Evolutionary conservation across 1,140 invertebrate species (phyloP).

Genomic region (Holotrichia oblita): DNA sequence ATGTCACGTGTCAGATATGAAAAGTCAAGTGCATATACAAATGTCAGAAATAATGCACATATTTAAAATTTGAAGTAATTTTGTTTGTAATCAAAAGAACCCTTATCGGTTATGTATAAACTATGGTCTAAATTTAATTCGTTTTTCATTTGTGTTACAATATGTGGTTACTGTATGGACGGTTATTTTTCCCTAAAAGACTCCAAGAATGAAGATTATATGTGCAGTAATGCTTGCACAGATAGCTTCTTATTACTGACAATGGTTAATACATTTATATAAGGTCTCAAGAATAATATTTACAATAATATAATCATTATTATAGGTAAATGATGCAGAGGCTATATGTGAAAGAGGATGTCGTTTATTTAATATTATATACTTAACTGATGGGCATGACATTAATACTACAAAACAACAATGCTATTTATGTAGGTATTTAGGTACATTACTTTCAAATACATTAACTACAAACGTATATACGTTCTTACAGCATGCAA

Average conservation of each 20-base stretch:
- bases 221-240: constrained; percentile 35
- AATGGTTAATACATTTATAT: constrained; percentile 18
- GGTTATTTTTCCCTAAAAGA: not conserved
- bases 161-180: not conserved
- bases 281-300: not conserved
- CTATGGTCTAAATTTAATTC: not conserved
- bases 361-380: constrained; percentile 51
- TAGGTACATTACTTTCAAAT: not conserved
- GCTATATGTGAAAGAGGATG: constrained; percentile 52
- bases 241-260: constrained; percentile 38
- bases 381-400: constrained; percentile 47
- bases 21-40: too few species aligned
- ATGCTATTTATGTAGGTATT: constrained; percentile 50
- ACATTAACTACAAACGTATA: constrained; percentile 4
- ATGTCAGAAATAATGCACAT: too few species aligned
- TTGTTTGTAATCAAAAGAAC: not conserved
- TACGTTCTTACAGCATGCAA: not conserved
- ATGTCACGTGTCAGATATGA: too few species aligned
- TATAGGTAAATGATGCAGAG: constrained; percentile 49
- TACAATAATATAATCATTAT: constrained; percentile 11
- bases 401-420: constrained; percentile 48
- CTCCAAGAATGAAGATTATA: not conserved
- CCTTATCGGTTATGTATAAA: not conserved
- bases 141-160: not conserved
- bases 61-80: not conserved